A percentile compares a stretch with the other conserved stretches of the same genome.
phyloP scores from a whole-genome alignment of 2,888 invertebrate species.

The Limenitis camilla region DNA sequence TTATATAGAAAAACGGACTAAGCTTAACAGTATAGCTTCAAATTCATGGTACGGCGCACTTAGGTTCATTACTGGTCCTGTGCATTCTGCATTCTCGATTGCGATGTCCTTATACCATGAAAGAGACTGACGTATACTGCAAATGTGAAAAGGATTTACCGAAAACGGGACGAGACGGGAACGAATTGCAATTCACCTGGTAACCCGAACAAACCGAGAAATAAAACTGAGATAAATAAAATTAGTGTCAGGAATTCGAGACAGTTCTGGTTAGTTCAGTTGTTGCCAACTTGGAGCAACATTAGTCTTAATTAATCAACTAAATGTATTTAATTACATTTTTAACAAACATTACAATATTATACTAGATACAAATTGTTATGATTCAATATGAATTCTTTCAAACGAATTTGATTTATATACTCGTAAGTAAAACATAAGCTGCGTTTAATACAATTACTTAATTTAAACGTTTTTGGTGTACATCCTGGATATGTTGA shows the following conservation, averaged over 20 bases:
- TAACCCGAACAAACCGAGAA: neutral
- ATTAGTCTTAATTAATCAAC: too few relatives aligned
- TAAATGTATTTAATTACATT: too few relatives aligned
- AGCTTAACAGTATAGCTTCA: constrained; percentile 4
- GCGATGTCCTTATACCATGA: constrained; percentile 13
- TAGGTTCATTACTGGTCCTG: constrained; percentile 9
- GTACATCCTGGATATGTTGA: too few relatives aligned
- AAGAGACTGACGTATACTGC: constrained; percentile 1
- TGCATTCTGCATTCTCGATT: constrained; percentile 14
- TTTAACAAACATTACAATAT: too few relatives aligned
- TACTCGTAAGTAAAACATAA: neutral
- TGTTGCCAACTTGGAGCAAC: too few relatives aligned
- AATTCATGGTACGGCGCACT: constrained; percentile 9
- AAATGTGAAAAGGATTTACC: neutral
- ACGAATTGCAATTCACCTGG: constrained; percentile 1
- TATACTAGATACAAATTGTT: too few relatives aligned
- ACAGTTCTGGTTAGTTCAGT: too few relatives aligned
- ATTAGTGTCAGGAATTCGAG: neutral
- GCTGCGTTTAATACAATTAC: too few relatives aligned
- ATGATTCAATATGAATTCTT: too few relatives aligned
- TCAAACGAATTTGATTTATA: too few relatives aligned
- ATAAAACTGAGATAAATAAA: constrained; percentile 5
- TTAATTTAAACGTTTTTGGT: too few relatives aligned
- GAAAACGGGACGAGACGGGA: neutral
- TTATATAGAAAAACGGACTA: neutral